These are phyloP conservation scores for Eupithecia tripunctaria DNA, from an alignment of 2,888 invertebrate species.

Conservation along the genomic window DNA sequence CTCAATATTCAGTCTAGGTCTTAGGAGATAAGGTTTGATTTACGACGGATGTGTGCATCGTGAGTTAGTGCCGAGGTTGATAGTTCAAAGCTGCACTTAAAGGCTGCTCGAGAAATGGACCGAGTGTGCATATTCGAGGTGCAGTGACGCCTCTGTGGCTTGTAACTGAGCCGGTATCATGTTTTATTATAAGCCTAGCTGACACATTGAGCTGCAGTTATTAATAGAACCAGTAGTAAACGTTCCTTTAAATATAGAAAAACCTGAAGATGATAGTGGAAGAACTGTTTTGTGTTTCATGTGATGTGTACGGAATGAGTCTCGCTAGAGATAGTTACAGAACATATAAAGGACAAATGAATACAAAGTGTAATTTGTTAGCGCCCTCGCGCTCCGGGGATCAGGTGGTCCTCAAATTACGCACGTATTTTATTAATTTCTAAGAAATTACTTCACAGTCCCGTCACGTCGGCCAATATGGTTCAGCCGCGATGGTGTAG, in stretches of 20 bases:
- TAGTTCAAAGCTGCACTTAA: slow-evolving; percentile 35
- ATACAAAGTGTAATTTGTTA: neutral
- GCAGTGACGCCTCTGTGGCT: slow-evolving; percentile 5
- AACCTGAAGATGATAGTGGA: neutral
- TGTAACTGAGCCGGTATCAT: neutral
- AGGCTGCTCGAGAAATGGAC: slow-evolving; percentile 27
- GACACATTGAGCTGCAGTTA: neutral
- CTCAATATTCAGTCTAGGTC: slow-evolving; percentile 20
- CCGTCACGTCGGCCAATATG: neutral
- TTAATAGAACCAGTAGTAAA: neutral
- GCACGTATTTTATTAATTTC: slow-evolving; percentile 10
- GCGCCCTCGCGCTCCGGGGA: neutral
- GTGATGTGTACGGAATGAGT: neutral
- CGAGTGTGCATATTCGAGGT: slow-evolving; percentile 17
- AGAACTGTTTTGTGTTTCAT: neutral
- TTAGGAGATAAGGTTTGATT: slow-evolving; percentile 24
- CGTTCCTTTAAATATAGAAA: neutral
- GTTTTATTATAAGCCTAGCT: neutral
- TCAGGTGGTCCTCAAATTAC: neutral
- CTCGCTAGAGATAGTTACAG: neutral
- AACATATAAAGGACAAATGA: neutral
- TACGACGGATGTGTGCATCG: slow-evolving; percentile 5
- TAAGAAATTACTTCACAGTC: neutral
- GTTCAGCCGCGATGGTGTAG: neutral
- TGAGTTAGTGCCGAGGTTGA: slow-evolving; percentile 27